phyloP scores from a whole-genome alignment of 2,888 invertebrate species.

The Peribatodes rhomboidaria region DNA sequence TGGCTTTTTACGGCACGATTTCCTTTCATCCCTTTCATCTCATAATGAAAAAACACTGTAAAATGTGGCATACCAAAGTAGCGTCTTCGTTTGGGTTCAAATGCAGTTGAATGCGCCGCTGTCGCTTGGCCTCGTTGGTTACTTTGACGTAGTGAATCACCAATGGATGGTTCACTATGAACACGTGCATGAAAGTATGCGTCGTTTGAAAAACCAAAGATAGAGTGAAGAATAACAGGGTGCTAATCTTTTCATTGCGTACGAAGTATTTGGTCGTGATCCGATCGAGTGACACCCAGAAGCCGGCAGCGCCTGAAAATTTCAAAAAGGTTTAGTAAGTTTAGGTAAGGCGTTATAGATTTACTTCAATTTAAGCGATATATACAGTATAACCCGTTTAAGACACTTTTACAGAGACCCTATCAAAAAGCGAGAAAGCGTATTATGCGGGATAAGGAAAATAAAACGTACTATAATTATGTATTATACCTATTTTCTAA shows the following conservation, averaged over 20 bases:
- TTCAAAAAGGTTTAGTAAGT: not conserved
- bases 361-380: too few relatives aligned
- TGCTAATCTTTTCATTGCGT: conserved; percentile 92
- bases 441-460: too few relatives aligned
- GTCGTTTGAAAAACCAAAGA: conserved; percentile 91
- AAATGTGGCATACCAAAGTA: conserved; percentile 87
- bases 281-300: conserved; percentile 94
- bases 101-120: conserved; percentile 92
- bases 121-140: conserved; percentile 90
- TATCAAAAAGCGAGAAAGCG: too few relatives aligned
- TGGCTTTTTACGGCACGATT: too few relatives aligned
- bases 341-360: not conserved
- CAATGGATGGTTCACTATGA: conserved; percentile 92
- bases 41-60: conserved; percentile 22
- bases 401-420: too few relatives aligned
- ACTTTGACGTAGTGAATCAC: conserved; percentile 93
- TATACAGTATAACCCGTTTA: too few relatives aligned
- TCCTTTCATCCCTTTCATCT: too few relatives aligned
- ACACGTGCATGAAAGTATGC: conserved; percentile 92
- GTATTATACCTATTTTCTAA: too few relatives aligned
- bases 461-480: too few relatives aligned
- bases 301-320: conserved; percentile 92
- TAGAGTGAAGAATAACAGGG: conserved; percentile 94
- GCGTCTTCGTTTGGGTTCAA: conserved; percentile 95
- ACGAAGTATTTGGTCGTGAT: conserved; percentile 93